Evolutionary conservation across 2,888 invertebrate species (phyloP), one percentile per base, ranked within the genome.

Genomic region (Deilephila elpenor): DNA sequence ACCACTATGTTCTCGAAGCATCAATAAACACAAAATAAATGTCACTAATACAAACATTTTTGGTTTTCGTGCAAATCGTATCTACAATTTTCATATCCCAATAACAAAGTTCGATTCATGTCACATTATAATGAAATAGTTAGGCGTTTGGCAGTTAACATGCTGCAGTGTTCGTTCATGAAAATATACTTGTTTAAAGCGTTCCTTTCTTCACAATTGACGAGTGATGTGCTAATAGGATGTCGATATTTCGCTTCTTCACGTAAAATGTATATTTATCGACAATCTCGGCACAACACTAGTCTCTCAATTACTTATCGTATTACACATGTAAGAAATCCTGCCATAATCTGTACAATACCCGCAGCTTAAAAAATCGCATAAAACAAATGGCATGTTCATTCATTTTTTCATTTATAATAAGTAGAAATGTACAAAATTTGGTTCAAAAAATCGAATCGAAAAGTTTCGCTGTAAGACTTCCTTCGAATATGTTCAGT

Each of bases 31-130:
- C 77, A 76, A 75, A 76, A 79, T 80, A 83, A 84, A 86, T 83
- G 87, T 87, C 86, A 87, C 86, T 88, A 86, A 87, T 86, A 87
- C 81, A 86, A 83, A 86, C 84, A 88, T 91, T 91, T 93, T 93
- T 93, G 92, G 93, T 92, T 91, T 89, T 82, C 86, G 87, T 87
- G 86, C 83, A 74, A 71, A 75, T 73, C 44, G 73, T 87, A 91
- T 87, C 89, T 89, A 89, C 83, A 89, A 82, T 86, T 85, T 86
- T 71, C 59, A 64, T 80, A 82, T 91, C 89, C 88, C 90, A 91
- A 91, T 91, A 91, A 89, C 61, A 61, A 73, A 60, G 61, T 62
- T 71, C 53, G n/a, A 64, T 37, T 67, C 34, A 72, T 34, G 64
- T 59, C 59, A 34, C 20, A 20, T 7, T 64, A 37, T 51, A 25